Conservation (phyloP, 2,797 vertebrate species). For the Rallus crepitans region DNA sequence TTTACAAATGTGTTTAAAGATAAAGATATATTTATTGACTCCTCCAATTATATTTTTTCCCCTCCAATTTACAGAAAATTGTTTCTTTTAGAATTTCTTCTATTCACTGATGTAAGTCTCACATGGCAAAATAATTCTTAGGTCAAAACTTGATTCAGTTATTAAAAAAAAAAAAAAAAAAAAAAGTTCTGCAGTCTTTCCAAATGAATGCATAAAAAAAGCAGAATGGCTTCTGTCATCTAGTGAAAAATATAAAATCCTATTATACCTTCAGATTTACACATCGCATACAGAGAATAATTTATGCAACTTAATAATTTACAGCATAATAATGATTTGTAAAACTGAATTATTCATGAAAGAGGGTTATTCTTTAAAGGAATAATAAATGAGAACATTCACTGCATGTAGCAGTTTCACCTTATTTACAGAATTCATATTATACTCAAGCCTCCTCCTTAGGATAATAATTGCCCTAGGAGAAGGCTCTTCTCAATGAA, state of each 20-base stretch:
- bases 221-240: neutral
- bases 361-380: constrained; percentile 29
- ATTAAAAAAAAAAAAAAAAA: constrained; percentile 24
- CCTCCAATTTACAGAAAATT: neutral
- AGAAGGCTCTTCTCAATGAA: neutral
- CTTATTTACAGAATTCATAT: constrained; percentile 50
- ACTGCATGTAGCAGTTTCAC: neutral
- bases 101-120: neutral
- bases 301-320: constrained; percentile 68
- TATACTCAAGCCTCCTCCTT: neutral
- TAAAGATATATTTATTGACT: neutral
- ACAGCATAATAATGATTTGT: constrained; percentile 61
- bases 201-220: neutral
- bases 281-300: constrained; percentile 38
- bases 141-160: constrained; percentile 8
- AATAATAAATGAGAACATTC: constrained; percentile 38
- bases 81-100: neutral
- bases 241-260: neutral
- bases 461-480: neutral
- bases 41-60: neutral
- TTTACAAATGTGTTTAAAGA: neutral
- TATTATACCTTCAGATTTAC: constrained; percentile 12
- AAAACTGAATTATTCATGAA: constrained; percentile 64
- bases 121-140: neutral
- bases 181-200: neutral